Evolutionary conservation across 2,113 vertebrate species (phyloP).

Genomic region (Monopterus albus): DNA sequence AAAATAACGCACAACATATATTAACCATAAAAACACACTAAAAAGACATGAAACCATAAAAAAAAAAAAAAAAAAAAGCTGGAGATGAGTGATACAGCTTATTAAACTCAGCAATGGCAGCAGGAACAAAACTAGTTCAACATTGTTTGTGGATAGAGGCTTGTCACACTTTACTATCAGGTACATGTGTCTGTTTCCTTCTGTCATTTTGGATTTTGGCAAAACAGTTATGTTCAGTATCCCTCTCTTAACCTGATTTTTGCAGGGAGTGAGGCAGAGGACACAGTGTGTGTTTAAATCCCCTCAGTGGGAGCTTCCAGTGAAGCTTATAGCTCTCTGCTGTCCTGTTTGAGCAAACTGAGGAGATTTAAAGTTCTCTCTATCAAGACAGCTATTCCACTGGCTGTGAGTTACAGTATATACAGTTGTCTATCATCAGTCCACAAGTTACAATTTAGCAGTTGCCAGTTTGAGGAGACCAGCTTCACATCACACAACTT

Average conservation of each 20-base stretch:
- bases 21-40: too few relatives aligned
- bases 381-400: conserved; percentile 13
- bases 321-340: conserved; percentile 31
- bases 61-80: too few relatives aligned
- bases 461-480: neutral
- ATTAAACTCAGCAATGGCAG: too few relatives aligned
- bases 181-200: conserved; percentile 12
- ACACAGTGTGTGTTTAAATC: conserved; percentile 49
- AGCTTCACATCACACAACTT: too few relatives aligned
- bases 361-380: conserved; percentile 20
- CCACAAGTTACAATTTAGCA: neutral
- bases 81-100: too few relatives aligned
- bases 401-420: conserved; percentile 9
- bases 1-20: too few relatives aligned
- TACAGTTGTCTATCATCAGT: neutral
- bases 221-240: conserved; percentile 14
- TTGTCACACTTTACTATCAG: neutral
- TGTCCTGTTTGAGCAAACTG: conserved; percentile 36
- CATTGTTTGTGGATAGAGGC: conserved; percentile 4
- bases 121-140: too few relatives aligned
- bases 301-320: conserved; percentile 29
- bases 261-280: conserved; percentile 18
- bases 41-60: too few relatives aligned
- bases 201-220: conserved; percentile 25
- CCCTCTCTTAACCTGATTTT: conserved; percentile 32